Conservation (phyloP, 2,113 vertebrate species). For the Edolisoma coerulescens region DNA sequence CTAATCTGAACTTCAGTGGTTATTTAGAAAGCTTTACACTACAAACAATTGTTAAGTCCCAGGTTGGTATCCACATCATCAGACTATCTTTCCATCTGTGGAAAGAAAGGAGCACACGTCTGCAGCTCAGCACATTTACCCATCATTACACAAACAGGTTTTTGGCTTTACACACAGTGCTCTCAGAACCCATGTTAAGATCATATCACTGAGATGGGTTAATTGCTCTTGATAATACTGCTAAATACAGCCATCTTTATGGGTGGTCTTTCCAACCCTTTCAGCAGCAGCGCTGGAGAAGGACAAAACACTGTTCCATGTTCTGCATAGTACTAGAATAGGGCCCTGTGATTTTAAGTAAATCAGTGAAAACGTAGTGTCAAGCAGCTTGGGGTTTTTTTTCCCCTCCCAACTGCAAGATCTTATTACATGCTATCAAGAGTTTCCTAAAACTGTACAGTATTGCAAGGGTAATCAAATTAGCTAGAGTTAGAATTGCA, state of each 20-base stretch:
- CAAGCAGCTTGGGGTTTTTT: background rate
- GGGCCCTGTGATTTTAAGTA: background rate
- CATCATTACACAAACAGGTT: background rate
- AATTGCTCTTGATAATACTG: background rate
- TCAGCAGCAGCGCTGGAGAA: background rate
- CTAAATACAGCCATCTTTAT: background rate
- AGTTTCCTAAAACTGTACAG: constrained; percentile 17
- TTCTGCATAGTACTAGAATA: background rate
- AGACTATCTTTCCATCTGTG: background rate
- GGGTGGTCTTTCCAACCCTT: background rate
- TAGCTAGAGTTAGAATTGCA: constrained; percentile 40
- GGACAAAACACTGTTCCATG: background rate
- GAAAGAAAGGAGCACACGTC: background rate
- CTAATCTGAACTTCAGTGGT: background rate
- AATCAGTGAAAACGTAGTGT: background rate
- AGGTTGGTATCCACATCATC: background rate
- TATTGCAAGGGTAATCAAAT: constrained; percentile 59
- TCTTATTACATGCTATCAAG: constrained; percentile 8
- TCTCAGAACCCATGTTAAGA: background rate
- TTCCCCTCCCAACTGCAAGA: background rate
- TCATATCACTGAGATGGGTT: background rate
- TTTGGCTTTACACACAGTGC: background rate
- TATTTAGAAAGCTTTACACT: background rate
- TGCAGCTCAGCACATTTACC: background rate
- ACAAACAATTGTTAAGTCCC: background rate